A percentile compares a stretch with the other conserved stretches of the same genome.
Conservation (phyloP, 92 coral and sea anemone genomes). For the Epizoanthus illoricatus region DNA sequence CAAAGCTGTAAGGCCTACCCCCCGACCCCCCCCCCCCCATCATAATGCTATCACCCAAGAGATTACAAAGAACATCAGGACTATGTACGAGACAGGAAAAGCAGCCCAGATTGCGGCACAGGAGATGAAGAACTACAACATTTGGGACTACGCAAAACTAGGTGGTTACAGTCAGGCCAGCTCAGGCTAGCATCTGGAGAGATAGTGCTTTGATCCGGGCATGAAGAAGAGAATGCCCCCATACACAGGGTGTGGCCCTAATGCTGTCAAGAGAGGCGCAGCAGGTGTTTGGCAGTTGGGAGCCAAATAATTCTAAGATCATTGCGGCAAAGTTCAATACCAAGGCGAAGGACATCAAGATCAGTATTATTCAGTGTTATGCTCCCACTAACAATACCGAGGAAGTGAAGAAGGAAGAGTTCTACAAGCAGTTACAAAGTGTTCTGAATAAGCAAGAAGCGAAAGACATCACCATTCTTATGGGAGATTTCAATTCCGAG, state of each 20-base stretch:
- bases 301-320: neutral
- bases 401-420: too few relatives aligned
- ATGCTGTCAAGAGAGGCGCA: too few relatives aligned
- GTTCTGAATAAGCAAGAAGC: neutral
- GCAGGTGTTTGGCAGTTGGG: neutral
- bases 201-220: neutral
- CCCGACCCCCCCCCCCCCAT: too few relatives aligned
- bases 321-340: neutral
- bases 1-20: too few relatives aligned
- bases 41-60: too few relatives aligned
- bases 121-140: too few relatives aligned
- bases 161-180: neutral
- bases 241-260: neutral
- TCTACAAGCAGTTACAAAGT: neutral
- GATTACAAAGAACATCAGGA: too few relatives aligned
- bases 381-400: too few relatives aligned
- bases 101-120: too few relatives aligned
- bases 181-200: neutral
- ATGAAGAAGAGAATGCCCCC: neutral
- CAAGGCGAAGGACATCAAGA: neutral
- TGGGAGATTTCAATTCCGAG: neutral
- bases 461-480: neutral
- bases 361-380: too few relatives aligned
- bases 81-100: too few relatives aligned
- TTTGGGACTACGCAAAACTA: too few relatives aligned